Percentiles rank a stretch among this genome's conserved stretches.
Conservation (phyloP, 2,888 invertebrate species). For the Idaea biselata region DNA sequence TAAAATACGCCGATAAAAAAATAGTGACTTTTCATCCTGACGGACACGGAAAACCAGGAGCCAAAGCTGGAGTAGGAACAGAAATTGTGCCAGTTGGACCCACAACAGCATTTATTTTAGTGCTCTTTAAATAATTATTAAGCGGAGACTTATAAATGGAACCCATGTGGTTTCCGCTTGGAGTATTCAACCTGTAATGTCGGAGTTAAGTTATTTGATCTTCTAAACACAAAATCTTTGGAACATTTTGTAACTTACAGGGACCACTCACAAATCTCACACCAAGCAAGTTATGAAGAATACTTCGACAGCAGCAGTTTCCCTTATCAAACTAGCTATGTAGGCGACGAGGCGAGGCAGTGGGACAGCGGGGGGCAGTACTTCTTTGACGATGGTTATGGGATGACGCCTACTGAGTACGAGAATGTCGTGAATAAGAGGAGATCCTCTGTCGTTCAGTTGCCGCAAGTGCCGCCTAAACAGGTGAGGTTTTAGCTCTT, state of each 20-base stretch:
- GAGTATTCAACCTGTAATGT: too few relatives aligned
- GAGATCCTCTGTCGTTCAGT: slow-evolving; percentile 74
- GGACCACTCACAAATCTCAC: slow-evolving; percentile 74
- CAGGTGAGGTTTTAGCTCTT: slow-evolving; percentile 39
- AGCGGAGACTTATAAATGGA: too few relatives aligned
- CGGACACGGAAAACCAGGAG: too few relatives aligned
- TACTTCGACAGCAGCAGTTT: slow-evolving; percentile 84
- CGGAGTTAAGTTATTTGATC: too few relatives aligned
- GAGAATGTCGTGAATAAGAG: slow-evolving; percentile 80
- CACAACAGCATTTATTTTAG: too few relatives aligned
- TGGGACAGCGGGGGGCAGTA: slow-evolving; percentile 87
- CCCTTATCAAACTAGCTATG: slow-evolving; percentile 80
- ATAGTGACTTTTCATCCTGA: too few relatives aligned
- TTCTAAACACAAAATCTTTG: too few relatives aligned
- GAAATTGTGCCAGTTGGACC: too few relatives aligned
- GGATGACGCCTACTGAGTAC: slow-evolving; percentile 76
- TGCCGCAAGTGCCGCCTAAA: slow-evolving; percentile 76
- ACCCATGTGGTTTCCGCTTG: too few relatives aligned
- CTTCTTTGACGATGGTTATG: slow-evolving; percentile 64
- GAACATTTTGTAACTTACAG: slow-evolving; percentile 43
- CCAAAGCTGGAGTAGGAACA: too few relatives aligned
- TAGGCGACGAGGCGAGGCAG: slow-evolving; percentile 84
- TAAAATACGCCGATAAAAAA: too few relatives aligned
- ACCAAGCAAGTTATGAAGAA: slow-evolving; percentile 82
- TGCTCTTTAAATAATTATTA: too few relatives aligned